These are phyloP conservation scores for Lepetodrilus schrolli DNA, from an alignment of 2,888 invertebrate genomes.

Conservation along the genomic window DNA sequence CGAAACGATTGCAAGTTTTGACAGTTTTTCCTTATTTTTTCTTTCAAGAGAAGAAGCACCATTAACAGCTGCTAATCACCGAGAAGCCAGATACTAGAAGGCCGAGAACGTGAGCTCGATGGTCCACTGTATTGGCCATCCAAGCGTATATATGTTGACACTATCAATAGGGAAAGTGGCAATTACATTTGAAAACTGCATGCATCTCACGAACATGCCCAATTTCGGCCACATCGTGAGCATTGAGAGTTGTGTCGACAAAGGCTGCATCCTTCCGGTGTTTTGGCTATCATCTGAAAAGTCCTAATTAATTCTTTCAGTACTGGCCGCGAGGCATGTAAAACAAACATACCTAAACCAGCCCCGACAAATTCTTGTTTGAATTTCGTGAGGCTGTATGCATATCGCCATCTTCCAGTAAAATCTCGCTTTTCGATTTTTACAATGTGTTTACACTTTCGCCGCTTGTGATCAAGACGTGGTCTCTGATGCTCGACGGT, in stretches of 20 bases:
- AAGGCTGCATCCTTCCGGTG: constrained; percentile 13
- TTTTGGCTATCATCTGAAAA: constrained; percentile 18
- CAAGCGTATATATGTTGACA: background rate
- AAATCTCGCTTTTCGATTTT: constrained; percentile 3
- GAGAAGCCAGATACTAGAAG: background rate
- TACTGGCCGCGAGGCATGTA: background rate
- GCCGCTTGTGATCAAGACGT: background rate
- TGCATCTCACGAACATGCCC: background rate
- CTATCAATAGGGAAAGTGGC: background rate
- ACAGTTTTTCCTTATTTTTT: background rate
- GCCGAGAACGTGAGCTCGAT: background rate
- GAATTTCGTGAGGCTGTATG: constrained; percentile 25
- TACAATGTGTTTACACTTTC: constrained; percentile 1
- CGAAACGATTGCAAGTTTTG: too few relatives aligned
- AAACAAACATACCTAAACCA: constrained; percentile 9
- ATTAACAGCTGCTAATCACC: background rate
- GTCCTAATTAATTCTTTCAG: constrained; percentile 14
- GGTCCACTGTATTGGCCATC: background rate
- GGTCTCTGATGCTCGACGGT: background rate
- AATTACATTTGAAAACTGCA: background rate
- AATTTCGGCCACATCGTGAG: background rate
- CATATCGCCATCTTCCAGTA: constrained; percentile 5
- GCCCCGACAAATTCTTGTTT: background rate
- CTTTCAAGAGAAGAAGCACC: background rate
- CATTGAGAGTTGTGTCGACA: background rate